Evolutionary conservation across 1,140 invertebrate genomes (phyloP).

Genomic region (Bombus consobrinus): DNA sequence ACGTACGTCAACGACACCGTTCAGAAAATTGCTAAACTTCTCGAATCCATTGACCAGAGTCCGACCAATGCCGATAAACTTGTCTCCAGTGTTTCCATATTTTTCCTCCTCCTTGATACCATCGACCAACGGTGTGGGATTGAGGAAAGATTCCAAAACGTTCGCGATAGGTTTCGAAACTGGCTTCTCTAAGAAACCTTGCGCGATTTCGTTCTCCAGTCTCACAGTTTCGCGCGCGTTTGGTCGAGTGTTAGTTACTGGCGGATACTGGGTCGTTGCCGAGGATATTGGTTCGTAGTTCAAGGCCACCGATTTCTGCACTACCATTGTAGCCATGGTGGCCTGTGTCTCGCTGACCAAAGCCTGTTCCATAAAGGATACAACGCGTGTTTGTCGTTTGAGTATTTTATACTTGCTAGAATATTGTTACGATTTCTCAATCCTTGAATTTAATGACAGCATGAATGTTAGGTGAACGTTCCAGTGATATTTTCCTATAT

Average conservation of each 20-base stretch:
- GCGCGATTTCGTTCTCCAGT: constrained; percentile 69
- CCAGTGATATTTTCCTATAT: too few species aligned
- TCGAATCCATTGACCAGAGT: constrained; percentile 85
- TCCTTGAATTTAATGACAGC: too few species aligned
- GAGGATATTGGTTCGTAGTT: constrained; percentile 47
- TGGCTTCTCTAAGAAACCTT: constrained; percentile 70
- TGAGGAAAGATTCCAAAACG: constrained; percentile 67
- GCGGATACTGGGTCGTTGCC: constrained; percentile 54
- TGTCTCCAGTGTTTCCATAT: constrained; percentile 87
- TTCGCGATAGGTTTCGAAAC: constrained; percentile 56
- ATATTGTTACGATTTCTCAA: background rate
- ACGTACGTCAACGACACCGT: constrained; percentile 82
- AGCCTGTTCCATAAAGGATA: background rate
- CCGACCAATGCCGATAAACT: constrained; percentile 83
- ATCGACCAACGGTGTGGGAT: constrained; percentile 87
- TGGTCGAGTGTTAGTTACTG: constrained; percentile 54
- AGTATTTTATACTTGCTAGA: background rate
- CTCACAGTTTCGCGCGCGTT: constrained; percentile 68
- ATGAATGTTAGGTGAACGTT: background rate
- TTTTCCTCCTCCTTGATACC: constrained; percentile 87
- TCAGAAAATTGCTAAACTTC: constrained; percentile 85
- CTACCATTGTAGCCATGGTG: constrained; percentile 63
- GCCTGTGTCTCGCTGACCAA: constrained; percentile 71
- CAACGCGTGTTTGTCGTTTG: background rate
- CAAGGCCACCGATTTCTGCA: constrained; percentile 56